These are phyloP conservation scores for Sylvilagus floridanus DNA, from an alignment of 2,797 vertebrate genomes.

Conservation along the genomic window DNA sequence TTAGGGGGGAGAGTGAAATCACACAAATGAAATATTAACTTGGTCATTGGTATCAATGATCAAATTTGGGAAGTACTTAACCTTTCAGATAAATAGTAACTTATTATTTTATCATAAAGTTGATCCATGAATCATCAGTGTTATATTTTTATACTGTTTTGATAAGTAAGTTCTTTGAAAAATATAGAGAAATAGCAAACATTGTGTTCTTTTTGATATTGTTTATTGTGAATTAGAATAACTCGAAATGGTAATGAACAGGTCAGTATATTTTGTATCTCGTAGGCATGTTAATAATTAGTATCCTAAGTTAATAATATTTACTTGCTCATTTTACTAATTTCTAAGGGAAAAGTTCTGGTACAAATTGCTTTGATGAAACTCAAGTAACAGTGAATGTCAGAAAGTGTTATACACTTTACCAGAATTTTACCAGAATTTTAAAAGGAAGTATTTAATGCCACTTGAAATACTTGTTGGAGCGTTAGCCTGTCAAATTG, in stretches of 20 bases:
- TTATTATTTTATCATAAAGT: not conserved
- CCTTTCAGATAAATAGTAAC: not conserved
- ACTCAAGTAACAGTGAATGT: not conserved
- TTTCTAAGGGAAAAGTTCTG: not conserved
- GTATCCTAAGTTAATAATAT: not conserved
- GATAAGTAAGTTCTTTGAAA: conserved; percentile 10
- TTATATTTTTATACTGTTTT: not conserved
- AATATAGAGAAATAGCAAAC: not conserved
- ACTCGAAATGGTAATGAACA: not conserved
- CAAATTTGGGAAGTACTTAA: not conserved
- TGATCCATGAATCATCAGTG: not conserved
- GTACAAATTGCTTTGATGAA: not conserved
- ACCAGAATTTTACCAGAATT: no score
- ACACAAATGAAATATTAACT: not conserved
- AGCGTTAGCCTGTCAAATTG: not conserved
- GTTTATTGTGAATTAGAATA: not conserved
- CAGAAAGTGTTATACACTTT: not conserved
- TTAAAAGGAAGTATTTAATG: not conserved
- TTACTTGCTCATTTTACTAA: conserved; percentile 13
- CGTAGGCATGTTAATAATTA: not conserved
- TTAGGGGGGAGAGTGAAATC: not conserved
- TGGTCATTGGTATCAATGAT: not conserved
- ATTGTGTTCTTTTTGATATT: conserved; percentile 27
- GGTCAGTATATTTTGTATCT: not conserved
- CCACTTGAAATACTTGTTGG: not conserved